Percentiles rank a stretch among this genome's conserved stretches.
Conservation (phyloP, 2,888 invertebrate genomes). For the Sinhomidia bicolor region DNA sequence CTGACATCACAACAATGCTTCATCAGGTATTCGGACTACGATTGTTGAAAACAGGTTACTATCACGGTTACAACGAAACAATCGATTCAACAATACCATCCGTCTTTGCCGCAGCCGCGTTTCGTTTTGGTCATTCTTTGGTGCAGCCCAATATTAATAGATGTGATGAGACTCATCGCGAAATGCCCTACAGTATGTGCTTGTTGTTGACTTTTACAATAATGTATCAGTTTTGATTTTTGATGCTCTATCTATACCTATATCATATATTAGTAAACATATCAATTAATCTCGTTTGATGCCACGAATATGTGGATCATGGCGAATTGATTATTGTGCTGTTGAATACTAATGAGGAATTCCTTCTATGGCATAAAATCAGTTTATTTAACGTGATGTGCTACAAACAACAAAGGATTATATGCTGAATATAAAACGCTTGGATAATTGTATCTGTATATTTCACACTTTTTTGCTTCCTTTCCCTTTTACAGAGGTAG, state of each 20-base stretch:
- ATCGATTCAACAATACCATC: slow-evolving; percentile 90
- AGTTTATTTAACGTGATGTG: neutral
- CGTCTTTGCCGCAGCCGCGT: slow-evolving; percentile 91
- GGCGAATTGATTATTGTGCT: neutral
- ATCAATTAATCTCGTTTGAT: slow-evolving; percentile 15
- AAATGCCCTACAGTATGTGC: slow-evolving; percentile 86
- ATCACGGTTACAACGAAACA: slow-evolving; percentile 86
- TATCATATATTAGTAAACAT: neutral
- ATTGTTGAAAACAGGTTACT: slow-evolving; percentile 87
- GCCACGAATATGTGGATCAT: slow-evolving; percentile 7
- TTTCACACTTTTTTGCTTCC: slow-evolving; percentile 4
- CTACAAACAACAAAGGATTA: neutral
- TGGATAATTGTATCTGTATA: too few species aligned
- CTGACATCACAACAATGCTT: slow-evolving; percentile 37
- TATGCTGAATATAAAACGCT: neutral
- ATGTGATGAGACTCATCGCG: slow-evolving; percentile 84
- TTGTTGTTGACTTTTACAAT: neutral
- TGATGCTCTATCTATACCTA: too few species aligned
- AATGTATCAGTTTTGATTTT: neutral
- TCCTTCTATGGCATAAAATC: too few species aligned
- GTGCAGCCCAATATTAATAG: slow-evolving; percentile 90
- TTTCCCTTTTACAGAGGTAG: slow-evolving; percentile 85
- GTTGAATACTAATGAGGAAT: slow-evolving; percentile 10
- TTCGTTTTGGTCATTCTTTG: slow-evolving; percentile 93
- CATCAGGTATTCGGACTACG: slow-evolving; percentile 87